Conservation (phyloP, 2,888 invertebrate species). For the Polietes domitor region DNA sequence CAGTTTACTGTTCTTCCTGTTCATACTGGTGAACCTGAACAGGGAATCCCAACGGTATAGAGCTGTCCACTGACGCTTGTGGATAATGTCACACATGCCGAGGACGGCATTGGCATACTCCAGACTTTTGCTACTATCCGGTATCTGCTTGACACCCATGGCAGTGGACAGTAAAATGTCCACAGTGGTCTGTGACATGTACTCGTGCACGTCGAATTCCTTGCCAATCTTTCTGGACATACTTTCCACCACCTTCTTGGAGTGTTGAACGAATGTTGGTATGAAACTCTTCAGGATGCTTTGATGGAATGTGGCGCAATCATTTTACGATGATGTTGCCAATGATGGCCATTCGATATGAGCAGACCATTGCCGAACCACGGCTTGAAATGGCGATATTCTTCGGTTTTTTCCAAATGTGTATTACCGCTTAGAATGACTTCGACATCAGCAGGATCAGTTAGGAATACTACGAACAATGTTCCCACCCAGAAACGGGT, state of each 20-base stretch:
- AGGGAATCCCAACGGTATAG: slow-evolving; percentile 87
- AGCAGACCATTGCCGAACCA: slow-evolving; percentile 92
- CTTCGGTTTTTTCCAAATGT: slow-evolving; percentile 88
- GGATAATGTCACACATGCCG: slow-evolving; percentile 92
- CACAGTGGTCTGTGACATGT: slow-evolving; percentile 90
- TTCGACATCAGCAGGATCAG: slow-evolving; percentile 87
- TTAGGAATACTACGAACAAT: slow-evolving; percentile 85
- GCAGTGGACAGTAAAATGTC: slow-evolving; percentile 91
- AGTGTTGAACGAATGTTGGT: slow-evolving; percentile 88
- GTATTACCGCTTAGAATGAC: slow-evolving; percentile 87
- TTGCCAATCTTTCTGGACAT: slow-evolving; percentile 85
- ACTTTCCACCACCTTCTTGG: slow-evolving; percentile 85
- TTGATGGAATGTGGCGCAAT: slow-evolving; percentile 92
- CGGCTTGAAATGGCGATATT: slow-evolving; percentile 89
- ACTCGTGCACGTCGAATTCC: slow-evolving; percentile 88
- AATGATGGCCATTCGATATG: slow-evolving; percentile 89
- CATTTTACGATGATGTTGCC: slow-evolving; percentile 90
- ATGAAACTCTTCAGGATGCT: slow-evolving; percentile 91
- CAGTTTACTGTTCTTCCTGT: slow-evolving; percentile 85
- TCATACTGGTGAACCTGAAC: slow-evolving; percentile 87
- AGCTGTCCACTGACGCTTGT: slow-evolving; percentile 88
- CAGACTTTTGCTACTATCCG: slow-evolving; percentile 85
- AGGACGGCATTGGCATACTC: slow-evolving; percentile 93
- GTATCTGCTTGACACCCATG: slow-evolving; percentile 91
- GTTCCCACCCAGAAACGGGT: slow-evolving; percentile 89